Evolutionary conservation across 2,797 vertebrate species (phyloP).

Genomic region (Syndactyla subalaris): DNA sequence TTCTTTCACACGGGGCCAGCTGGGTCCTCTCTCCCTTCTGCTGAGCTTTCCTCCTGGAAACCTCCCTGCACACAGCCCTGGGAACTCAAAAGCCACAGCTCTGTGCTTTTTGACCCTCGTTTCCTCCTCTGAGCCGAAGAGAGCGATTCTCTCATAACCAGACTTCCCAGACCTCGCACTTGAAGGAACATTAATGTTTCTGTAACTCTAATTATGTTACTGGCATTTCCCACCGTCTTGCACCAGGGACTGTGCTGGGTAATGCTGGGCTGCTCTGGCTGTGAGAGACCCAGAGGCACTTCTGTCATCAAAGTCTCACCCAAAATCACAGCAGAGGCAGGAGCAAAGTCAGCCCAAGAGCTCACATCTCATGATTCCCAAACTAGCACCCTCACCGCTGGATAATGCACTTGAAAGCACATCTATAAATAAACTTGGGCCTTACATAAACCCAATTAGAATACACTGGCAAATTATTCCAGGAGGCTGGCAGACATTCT

Average conservation of each 20-base stretch:
- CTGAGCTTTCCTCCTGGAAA: neutral
- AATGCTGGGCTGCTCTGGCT: neutral
- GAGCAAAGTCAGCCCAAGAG: neutral
- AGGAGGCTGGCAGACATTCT: constrained; percentile 25
- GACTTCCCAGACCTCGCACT: neutral
- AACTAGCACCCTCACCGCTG: neutral
- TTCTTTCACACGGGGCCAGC: neutral
- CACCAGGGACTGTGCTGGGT: accelerated
- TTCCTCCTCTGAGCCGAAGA: neutral
- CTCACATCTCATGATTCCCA: neutral
- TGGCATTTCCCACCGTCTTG: neutral
- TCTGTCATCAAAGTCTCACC: neutral
- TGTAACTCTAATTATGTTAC: neutral
- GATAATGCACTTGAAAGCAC: neutral
- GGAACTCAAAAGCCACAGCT: neutral
- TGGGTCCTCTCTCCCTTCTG: neutral
- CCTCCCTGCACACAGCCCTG: neutral
- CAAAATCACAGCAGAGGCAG: neutral
- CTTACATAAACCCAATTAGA: constrained; percentile 24
- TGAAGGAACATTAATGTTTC: neutral
- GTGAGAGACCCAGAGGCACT: neutral
- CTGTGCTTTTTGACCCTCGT: neutral
- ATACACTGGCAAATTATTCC: constrained; percentile 32
- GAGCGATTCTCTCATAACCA: neutral
- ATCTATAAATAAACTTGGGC: neutral